Percentiles rank a stretch among this genome's conserved stretches.
Conservation (phyloP, 2,888 invertebrate genomes). For the Brachypalpus laphriformis region DNA sequence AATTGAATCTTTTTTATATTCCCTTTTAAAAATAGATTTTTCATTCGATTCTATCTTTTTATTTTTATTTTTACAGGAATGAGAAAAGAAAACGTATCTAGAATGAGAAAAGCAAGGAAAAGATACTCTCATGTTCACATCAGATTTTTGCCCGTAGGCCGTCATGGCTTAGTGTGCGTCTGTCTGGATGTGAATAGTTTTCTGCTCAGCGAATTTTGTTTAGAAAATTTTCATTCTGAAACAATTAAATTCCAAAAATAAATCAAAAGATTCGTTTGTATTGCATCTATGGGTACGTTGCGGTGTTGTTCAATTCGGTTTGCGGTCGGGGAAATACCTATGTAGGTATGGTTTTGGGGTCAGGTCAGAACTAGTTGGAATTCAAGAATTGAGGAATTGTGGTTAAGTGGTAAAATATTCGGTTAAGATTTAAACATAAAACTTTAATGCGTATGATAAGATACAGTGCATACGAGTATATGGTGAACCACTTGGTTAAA, state of each 20-base stretch:
- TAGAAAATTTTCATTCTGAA: constrained; percentile 44
- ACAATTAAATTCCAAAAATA: constrained; percentile 69
- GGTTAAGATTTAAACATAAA: too few species aligned
- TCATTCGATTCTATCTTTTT: constrained; percentile 43
- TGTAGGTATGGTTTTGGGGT: neutral
- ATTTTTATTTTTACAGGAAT: constrained; percentile 34
- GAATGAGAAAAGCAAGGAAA: constrained; percentile 19
- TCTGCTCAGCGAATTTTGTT: constrained; percentile 48
- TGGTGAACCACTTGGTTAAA: too few species aligned
- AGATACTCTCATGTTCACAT: constrained; percentile 26
- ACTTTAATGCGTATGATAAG: too few species aligned
- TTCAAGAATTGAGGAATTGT: neutral
- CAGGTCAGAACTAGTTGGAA: neutral
- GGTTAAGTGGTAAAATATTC: too few species aligned
- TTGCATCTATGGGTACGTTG: neutral
- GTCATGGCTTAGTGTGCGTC: constrained; percentile 23
- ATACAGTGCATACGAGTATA: too few species aligned
- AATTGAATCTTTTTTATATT: constrained; percentile 21
- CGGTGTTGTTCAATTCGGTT: constrained; percentile 1
- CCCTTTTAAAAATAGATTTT: constrained; percentile 57
- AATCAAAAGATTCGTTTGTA: neutral
- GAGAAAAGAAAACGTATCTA: constrained; percentile 5
- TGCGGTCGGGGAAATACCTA: neutral
- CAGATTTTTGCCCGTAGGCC: constrained; percentile 18
- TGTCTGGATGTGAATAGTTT: constrained; percentile 52